These are phyloP conservation scores for Anneissia japonica DNA, from an alignment of 35 echinoderm and acorn worm genomes.

Conservation along the genomic window DNA sequence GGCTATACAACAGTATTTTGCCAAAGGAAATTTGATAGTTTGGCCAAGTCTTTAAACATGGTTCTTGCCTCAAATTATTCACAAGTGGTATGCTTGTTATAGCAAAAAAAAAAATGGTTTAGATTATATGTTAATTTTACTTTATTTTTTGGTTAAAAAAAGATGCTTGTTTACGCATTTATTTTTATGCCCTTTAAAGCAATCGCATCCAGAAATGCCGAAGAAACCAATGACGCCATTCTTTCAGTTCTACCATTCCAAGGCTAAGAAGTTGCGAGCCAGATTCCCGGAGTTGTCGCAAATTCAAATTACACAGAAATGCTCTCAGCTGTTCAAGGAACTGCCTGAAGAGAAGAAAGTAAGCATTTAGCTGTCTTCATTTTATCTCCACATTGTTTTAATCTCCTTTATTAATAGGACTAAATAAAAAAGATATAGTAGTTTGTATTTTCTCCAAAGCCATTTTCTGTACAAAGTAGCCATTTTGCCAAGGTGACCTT, in stretches of 20 bases:
- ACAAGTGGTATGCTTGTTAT: background rate
- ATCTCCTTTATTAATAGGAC: background rate
- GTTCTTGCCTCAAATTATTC: background rate
- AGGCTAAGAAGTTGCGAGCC: conserved; percentile 64
- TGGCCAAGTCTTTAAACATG: background rate
- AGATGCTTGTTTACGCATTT: too few species aligned
- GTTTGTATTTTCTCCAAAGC: background rate
- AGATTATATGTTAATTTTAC: background rate
- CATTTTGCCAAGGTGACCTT: background rate
- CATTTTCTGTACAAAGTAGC: background rate
- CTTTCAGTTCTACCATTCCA: conserved; percentile 85
- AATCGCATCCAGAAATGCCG: conserved; percentile 89
- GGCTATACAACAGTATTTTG: too few species aligned
- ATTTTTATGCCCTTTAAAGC: too few species aligned
- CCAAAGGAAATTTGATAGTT: background rate
- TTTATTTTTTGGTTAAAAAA: conserved; percentile 13
- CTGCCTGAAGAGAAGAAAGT: conserved; percentile 91
- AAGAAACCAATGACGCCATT: conserved; percentile 95
- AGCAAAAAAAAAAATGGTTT: background rate
- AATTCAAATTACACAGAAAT: conserved; percentile 63
- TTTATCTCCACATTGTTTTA: background rate
- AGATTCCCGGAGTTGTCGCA: conserved; percentile 61
- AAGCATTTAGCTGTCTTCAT: background rate
- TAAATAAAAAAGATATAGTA: background rate
- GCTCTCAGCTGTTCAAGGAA: conserved; percentile 74